Base-by-base conservation (phyloP, 2,797 vertebrate genomes). In the Garrulus glandarius region DNA sequence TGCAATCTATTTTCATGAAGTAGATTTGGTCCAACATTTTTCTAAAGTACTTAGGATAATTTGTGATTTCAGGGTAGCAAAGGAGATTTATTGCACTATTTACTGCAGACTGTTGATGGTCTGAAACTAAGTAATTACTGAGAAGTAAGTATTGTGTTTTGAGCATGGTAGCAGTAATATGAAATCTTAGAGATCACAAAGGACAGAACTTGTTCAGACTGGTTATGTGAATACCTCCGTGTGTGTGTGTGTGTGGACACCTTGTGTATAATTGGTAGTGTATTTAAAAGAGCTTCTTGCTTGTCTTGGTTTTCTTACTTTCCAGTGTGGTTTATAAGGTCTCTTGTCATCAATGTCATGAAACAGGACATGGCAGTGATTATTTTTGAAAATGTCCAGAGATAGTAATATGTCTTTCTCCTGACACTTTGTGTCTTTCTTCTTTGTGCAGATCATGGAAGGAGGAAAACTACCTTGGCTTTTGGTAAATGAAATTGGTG, bases 401-500 rank as follows among this genome's bases (percentile, higher is more conserved):
- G 79, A 36, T 81, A 76, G n/a, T 55, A 41, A 4, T 30, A 11
- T 19, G 10, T 68, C 27, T 60, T 10, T 64, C 53, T 65, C 64
- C 36, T 36, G 80, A 69, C 27, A 17, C 23, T 24, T 41, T 20
- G 6, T 53, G 32, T 55, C 52, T 80, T 27, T 57, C 52, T 39
- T 85, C 47, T 83, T 82, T 56, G 34, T 67, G 26, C 70, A 98
- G 98, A 76, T 57, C 29, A 98, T 96, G 97, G 96, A 92, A 43
- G 97, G 96, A 70, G 92, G 71, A 63, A 97, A 97, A 37, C 96
- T 96, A 5, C 97, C 98, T 9, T 98, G 96, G 68, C 97, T 98
- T 89, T 92, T 98, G 95, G 93, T 98, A 65, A 93, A 96, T 44
- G 94, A 96, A 50, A 86, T 97, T 1, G 79, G 96, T 84, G 92